These are phyloP conservation scores for Stigmatopora argus DNA, from an alignment of 2,113 vertebrate species.

Conservation along the genomic window DNA sequence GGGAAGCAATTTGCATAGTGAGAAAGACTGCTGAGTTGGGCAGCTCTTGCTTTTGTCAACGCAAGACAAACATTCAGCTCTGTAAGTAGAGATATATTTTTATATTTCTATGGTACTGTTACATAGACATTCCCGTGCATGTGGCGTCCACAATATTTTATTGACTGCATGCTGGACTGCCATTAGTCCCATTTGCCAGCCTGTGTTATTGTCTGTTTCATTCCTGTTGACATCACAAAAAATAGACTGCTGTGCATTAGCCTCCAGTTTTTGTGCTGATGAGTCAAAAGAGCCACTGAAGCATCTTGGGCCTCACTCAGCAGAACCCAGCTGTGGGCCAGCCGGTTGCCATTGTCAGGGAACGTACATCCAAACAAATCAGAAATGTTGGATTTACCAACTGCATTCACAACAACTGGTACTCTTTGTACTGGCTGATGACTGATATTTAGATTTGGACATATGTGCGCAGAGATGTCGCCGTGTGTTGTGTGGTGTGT, in stretches of 20 bases:
- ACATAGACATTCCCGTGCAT: too few species aligned
- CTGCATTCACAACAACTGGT: background rate
- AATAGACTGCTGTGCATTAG: slow-evolving; percentile 17
- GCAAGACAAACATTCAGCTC: slow-evolving; percentile 8
- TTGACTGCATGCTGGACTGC: background rate
- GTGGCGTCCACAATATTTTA: background rate
- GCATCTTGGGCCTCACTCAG: slow-evolving; percentile 26
- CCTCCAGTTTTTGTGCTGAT: slow-evolving; percentile 17
- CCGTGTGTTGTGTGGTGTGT: background rate
- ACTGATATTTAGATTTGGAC: background rate
- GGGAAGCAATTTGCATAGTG: slow-evolving; percentile 38
- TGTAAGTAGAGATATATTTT: slow-evolving; percentile 43
- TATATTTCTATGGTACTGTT: slow-evolving; percentile 8
- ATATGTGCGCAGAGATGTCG: background rate
- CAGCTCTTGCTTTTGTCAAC: slow-evolving; percentile 36
- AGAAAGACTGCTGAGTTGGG: slow-evolving; percentile 51
- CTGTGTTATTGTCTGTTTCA: background rate
- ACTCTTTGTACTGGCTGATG: too few species aligned
- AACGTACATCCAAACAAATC: background rate
- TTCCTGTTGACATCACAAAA: slow-evolving; percentile 16
- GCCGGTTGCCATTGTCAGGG: slow-evolving; percentile 14
- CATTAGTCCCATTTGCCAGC: background rate
- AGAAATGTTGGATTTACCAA: background rate
- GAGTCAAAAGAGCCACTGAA: slow-evolving; percentile 40
- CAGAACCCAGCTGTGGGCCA: slow-evolving; percentile 24